Percentiles rank a stretch among this genome's conserved stretches.
These are phyloP conservation scores for Cryptoblepharus egeriae DNA, from an alignment of 2,797 vertebrate genomes.

Conservation along the genomic window DNA sequence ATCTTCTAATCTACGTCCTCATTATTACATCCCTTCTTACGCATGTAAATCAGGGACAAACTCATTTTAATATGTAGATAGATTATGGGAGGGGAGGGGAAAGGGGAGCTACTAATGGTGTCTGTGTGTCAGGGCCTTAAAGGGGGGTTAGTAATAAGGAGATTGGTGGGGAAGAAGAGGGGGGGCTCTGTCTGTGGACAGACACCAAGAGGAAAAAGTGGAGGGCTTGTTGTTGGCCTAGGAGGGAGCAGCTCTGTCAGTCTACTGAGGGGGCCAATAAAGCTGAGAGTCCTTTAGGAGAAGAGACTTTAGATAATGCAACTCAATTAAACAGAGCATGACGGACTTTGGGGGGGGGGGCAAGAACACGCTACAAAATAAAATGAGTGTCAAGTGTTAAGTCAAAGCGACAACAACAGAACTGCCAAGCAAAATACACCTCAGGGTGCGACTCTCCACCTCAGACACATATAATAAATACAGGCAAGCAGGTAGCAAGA, in stretches of 20 bases:
- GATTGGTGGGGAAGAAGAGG: neutral
- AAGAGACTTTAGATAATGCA: neutral
- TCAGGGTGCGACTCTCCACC: neutral
- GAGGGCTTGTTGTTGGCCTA: slow-evolving; percentile 45
- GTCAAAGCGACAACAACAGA: slow-evolving; percentile 9
- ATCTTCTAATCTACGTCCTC: slow-evolving; percentile 90
- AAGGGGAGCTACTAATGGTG: slow-evolving; percentile 64
- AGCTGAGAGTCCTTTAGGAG: neutral
- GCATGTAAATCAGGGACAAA: slow-evolving; percentile 87
- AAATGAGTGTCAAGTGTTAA: slow-evolving; percentile 20
- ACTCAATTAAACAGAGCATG: slow-evolving; percentile 36
- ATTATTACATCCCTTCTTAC: slow-evolving; percentile 84
- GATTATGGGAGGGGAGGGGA: slow-evolving; percentile 80
- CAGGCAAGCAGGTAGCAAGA: neutral
- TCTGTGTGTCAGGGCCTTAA: slow-evolving; percentile 47
- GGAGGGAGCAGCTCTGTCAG: neutral
- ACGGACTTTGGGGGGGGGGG: slow-evolving; percentile 6
- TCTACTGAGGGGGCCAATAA: neutral
- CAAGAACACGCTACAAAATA: slow-evolving; percentile 5
- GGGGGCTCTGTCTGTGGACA: slow-evolving; percentile 38
- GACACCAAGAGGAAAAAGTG: slow-evolving; percentile 32
- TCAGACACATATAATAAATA: neutral
- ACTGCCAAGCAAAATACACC: neutral
- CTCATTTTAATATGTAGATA: slow-evolving; percentile 85
- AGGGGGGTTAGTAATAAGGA: slow-evolving; percentile 63